Evolutionary conservation across 2,113 vertebrate genomes (phyloP).

Genomic region (Sapayoa aenigma): DNA sequence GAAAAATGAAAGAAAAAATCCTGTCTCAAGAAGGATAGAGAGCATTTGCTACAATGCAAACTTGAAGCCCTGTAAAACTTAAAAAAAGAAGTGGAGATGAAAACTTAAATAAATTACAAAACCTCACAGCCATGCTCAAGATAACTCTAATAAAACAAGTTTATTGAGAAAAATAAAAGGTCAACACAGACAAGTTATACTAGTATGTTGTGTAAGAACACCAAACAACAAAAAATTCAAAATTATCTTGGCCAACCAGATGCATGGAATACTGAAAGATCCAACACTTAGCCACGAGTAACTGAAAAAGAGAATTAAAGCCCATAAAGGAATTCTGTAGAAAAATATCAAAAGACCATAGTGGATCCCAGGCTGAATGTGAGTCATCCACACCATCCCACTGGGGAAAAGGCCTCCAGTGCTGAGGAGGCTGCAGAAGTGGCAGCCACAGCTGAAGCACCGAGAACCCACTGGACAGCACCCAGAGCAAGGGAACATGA

Average conservation of each 20-base stretch:
- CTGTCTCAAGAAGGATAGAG: not conserved
- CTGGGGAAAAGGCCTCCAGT: not conserved
- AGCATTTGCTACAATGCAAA: not conserved
- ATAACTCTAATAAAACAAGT: not conserved
- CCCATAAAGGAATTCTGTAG: not conserved
- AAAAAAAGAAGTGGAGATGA: not conserved
- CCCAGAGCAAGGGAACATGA: not conserved
- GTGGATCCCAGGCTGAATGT: not conserved
- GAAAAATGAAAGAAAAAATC: not conserved
- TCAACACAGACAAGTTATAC: not conserved
- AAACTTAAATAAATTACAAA: not conserved
- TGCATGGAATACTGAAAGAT: not conserved
- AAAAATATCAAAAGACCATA: not conserved
- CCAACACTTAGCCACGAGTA: not conserved
- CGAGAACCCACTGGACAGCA: not conserved
- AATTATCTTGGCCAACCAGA: not conserved
- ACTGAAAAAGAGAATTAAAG: not conserved
- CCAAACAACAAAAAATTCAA: not conserved
- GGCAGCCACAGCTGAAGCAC: not conserved
- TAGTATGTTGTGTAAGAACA: not conserved
- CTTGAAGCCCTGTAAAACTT: not conserved
- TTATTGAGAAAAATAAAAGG: not conserved
- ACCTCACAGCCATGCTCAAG: fast-evolving
- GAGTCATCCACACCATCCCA: not conserved
- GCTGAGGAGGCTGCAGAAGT: not conserved